A percentile compares a stretch with the other conserved stretches of the same genome.
Evolutionary conservation across 2,888 invertebrate species (phyloP).

Genomic region (Alsophila aescularia): DNA sequence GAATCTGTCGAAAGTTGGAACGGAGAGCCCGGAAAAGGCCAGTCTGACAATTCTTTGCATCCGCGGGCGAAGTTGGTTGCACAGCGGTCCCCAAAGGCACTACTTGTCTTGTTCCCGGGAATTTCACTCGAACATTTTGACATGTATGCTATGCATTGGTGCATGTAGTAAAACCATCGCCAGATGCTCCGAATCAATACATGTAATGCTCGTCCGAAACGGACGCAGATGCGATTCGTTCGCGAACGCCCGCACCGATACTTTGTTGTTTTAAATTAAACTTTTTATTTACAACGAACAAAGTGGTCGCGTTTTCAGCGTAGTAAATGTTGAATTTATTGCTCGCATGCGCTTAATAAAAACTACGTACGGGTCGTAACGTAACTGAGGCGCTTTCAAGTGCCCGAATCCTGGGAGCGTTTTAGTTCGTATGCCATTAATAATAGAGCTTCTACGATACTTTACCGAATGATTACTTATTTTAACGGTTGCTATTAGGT

Average conservation of each 20-base stretch:
- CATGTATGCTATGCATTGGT: slow-evolving; percentile 41
- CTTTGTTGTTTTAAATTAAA: slow-evolving; percentile 68
- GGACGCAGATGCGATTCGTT: slow-evolving; percentile 67
- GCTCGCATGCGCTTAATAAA: slow-evolving; percentile 68
- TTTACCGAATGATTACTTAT: slow-evolving; percentile 45
- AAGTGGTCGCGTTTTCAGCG: slow-evolving; percentile 66
- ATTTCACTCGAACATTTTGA: slow-evolving; percentile 44
- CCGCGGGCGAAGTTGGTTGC: slow-evolving; percentile 41
- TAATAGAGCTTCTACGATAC: slow-evolving; percentile 48
- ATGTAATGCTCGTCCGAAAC: slow-evolving; percentile 51
- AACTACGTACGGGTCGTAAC: slow-evolving; percentile 58
- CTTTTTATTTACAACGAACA: slow-evolving; percentile 72
- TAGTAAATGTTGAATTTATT: slow-evolving; percentile 72
- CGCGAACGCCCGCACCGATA: slow-evolving; percentile 55
- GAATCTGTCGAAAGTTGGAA: slow-evolving; percentile 55
- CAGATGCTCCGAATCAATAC: slow-evolving; percentile 66
- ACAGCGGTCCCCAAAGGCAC: slow-evolving; percentile 43
- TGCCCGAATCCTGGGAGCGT: slow-evolving; percentile 45
- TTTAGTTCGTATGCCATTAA: slow-evolving; percentile 48
- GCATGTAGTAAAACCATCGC: slow-evolving; percentile 50
- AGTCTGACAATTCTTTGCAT: slow-evolving; percentile 53
- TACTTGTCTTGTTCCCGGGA: slow-evolving; percentile 46
- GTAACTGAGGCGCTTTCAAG: slow-evolving; percentile 49
- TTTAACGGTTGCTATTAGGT: slow-evolving; percentile 45
- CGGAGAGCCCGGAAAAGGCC: slow-evolving; percentile 45